phyloP scores from a whole-genome alignment of 2,888 invertebrate species.

The Thyatira batis region DNA sequence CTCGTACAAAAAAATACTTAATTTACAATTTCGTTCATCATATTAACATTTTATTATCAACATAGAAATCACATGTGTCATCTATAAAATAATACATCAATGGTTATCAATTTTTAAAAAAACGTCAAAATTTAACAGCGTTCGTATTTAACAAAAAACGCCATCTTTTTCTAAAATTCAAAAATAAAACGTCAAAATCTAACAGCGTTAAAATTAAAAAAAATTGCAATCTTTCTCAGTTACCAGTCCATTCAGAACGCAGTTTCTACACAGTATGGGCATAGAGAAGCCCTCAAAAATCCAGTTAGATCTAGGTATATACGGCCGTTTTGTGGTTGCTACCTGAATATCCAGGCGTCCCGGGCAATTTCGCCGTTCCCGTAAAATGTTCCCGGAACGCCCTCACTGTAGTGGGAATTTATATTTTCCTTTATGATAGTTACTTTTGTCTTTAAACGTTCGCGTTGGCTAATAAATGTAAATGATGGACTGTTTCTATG shows the following conservation, averaged over 20 bases:
- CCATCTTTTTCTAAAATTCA: no score
- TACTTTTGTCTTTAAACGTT: neutral
- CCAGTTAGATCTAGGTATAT: no score
- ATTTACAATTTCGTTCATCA: no score
- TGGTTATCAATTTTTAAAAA: no score
- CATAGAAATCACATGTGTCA: no score
- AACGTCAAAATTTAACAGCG: no score
- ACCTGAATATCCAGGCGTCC: conserved; percentile 1
- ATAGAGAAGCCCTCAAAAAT: conserved; percentile 22
- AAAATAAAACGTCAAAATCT: neutral
- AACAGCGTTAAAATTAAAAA: neutral
- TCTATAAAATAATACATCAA: no score
- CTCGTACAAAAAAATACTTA: no score
- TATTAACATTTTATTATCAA: no score
- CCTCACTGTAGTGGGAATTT: neutral
- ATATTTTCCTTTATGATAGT: neutral
- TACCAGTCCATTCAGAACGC: neutral
- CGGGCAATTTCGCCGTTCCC: neutral
- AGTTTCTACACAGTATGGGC: conserved; percentile 6
- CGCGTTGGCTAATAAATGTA: neutral
- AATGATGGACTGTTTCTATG: neutral
- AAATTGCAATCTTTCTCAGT: neutral
- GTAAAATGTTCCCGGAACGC: neutral
- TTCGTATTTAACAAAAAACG: no score
- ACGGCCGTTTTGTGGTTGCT: conserved; percentile 22